A percentile compares a stretch with the other conserved stretches of the same genome.
These are phyloP conservation scores for Ctenomys sociabilis DNA, from an alignment of 2,113 vertebrate genomes.

Conservation along the genomic window DNA sequence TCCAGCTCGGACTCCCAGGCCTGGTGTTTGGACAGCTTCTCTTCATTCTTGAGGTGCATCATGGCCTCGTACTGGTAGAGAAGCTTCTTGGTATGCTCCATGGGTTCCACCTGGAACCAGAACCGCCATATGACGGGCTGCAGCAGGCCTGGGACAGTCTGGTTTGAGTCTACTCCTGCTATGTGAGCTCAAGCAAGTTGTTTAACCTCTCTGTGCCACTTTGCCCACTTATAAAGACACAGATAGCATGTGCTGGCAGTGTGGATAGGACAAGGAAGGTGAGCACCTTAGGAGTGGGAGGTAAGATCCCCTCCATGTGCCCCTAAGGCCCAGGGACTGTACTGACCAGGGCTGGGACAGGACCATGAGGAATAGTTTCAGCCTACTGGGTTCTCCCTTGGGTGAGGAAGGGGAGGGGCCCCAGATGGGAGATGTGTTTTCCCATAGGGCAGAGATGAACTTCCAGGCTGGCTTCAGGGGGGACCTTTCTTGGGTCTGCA, in stretches of 20 bases:
- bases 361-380: background rate
- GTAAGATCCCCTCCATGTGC: background rate
- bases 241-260: background rate
- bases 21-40: conserved; percentile 80
- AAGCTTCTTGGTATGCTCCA: conserved; percentile 82
- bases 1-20: conserved; percentile 87
- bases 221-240: background rate
- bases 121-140: background rate
- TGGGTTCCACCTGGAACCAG: conserved; percentile 87
- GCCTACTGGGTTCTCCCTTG: background rate
- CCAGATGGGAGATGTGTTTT: background rate
- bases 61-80: conserved; percentile 85
- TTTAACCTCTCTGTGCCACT: conserved; percentile 23
- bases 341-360: background rate
- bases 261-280: background rate
- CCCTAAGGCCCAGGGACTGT: too few relatives aligned
- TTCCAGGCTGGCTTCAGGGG: background rate
- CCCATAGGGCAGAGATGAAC: background rate
- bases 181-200: conserved; percentile 3
- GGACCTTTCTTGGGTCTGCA: background rate
- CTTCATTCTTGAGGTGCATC: conserved; percentile 83
- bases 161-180: background rate
- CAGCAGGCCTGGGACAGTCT: fast-evolving
- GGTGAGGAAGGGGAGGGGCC: background rate
- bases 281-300: background rate